Percentiles rank a stretch among this genome's conserved stretches.
These are phyloP conservation scores for Anabacerthia variegaticeps DNA, from an alignment of 2,797 vertebrate genomes.

Conservation along the genomic window DNA sequence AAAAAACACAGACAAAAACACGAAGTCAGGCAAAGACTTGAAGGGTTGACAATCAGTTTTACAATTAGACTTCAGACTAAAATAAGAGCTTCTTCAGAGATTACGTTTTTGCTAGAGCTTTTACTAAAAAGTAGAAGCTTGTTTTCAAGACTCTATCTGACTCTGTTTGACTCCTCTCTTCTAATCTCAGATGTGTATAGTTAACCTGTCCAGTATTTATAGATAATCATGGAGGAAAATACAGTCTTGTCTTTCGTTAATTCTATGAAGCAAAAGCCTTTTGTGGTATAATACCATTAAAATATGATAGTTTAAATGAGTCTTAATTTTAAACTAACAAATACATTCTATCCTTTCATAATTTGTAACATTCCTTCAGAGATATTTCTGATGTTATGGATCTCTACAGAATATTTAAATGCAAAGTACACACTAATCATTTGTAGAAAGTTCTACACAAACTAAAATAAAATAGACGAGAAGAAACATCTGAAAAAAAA, in stretches of 20 bases:
- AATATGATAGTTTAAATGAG: not conserved
- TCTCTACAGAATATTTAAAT: not conserved
- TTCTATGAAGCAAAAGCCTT: not conserved
- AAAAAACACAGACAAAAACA: not conserved
- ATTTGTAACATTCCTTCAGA: not conserved
- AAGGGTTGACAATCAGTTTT: not conserved
- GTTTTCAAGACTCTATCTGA: not conserved
- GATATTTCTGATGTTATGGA: not conserved
- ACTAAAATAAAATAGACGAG: not conserved
- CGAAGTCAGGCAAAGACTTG: not conserved
- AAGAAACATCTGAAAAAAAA: not conserved
- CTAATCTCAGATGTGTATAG: not conserved
- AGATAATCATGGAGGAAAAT: not conserved
- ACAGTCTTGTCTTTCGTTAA: not conserved
- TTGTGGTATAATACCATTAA: not conserved
- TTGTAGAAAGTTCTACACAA: not conserved
- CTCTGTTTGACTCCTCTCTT: not conserved
- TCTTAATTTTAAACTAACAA: not conserved
- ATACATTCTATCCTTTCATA: not conserved
- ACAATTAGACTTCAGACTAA: not conserved
- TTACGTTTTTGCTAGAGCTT: not conserved
- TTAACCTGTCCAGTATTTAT: not conserved
- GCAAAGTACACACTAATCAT: not conserved
- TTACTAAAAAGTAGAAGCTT: not conserved
- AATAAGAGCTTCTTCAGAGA: not conserved